Base-by-base conservation (phyloP, 2,888 invertebrate species). In the Proisotoma minuta region DNA sequence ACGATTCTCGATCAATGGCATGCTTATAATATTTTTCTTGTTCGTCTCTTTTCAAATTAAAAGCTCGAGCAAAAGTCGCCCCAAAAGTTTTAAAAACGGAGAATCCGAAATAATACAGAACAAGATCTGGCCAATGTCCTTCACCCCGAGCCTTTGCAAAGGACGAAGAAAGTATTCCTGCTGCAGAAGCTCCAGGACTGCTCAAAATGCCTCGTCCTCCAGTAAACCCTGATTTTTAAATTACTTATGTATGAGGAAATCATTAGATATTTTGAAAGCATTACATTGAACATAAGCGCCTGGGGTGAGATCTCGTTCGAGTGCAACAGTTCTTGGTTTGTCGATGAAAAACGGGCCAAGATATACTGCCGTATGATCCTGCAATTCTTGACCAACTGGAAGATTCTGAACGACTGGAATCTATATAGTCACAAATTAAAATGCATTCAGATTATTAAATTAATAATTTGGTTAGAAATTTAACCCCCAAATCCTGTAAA, bases 41-140 rank as follows among this genome's bases (percentile, higher is more conserved):
- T 27, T 66, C 67, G 10, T 70, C 68, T 29, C 20, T 20, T 51
- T 65, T 65, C 5, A 72, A 24, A 39, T 66, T 58, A 39, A 72
- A 72, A 4, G 65, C 64, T 3, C 60, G 52, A 1, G 69, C 57
- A 50, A 60, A 54, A 24, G 43, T 28, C 4, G 66, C 57, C 10
- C 60, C 66, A 47, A 58, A 62, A 1, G 60, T 57, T 12, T 50
- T 29, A 29, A 65, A 62, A 8, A 59, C 52, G 1, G 68, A 43
- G 15, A 68, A 40, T 0, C 60, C 54, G 26, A 40, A 52, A 3
- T 49, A 48, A 20, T 63, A 60, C 4, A 62, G 34, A 23, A 68
- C 65, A 1, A 71, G 24, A 57, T 73, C 73, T 0, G 73, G 70
- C 70, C 70, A 71, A 52, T 66, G 58, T 12, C 65, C 66, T 50